Conservation (phyloP, 2,113 vertebrate genomes). For the Pycnonotus jocosus region DNA sequence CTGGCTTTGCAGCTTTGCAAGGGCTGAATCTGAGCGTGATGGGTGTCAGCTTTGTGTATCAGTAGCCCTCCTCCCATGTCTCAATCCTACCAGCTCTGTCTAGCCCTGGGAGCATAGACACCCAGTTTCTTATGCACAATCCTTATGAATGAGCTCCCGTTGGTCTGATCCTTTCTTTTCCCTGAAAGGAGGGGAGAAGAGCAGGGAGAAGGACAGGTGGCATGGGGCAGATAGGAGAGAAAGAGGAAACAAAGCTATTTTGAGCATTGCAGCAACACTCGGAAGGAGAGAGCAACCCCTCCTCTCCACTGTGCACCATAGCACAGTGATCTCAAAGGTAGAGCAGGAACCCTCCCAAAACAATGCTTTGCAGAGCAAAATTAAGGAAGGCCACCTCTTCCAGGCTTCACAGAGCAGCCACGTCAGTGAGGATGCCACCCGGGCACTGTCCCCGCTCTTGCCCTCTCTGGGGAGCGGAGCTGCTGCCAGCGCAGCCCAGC, state of each 20-base stretch:
- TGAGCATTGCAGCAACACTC: not conserved
- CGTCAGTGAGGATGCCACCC: not conserved
- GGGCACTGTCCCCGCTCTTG: not conserved
- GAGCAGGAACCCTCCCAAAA: not conserved
- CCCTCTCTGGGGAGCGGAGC: not conserved
- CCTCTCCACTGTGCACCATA: too few species aligned
- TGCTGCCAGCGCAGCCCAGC: not conserved
- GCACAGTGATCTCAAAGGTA: not conserved
- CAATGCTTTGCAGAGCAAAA: not conserved
- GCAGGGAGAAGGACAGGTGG: not conserved
- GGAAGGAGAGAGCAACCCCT: not conserved
- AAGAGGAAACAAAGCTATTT: not conserved
- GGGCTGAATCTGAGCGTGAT: not conserved
- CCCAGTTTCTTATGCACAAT: accelerated
- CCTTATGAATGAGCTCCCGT: not conserved
- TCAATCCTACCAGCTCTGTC: not conserved
- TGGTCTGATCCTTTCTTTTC: not conserved
- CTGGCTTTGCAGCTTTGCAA: not conserved
- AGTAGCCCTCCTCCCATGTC: not conserved
- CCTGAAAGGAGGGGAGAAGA: not conserved
- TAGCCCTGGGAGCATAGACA: accelerated
- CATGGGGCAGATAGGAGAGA: not conserved
- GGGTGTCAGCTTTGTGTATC: not conserved
- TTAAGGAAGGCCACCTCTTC: not conserved
- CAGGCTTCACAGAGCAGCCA: not conserved